Base-by-base conservation (phyloP, 2,797 vertebrate genomes). In the Merluccius polli region DNA sequence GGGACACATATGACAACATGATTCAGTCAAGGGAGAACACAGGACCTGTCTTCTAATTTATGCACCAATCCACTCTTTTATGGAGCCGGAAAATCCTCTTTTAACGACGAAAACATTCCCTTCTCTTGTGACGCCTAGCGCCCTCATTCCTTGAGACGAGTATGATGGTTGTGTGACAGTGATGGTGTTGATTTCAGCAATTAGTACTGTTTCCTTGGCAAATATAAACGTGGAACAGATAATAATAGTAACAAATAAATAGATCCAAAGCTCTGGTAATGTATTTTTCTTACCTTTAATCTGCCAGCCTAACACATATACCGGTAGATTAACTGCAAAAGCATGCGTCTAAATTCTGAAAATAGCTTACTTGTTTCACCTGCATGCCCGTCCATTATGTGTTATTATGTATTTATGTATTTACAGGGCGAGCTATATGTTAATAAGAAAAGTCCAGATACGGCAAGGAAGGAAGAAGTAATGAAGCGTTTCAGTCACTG, bases 21-120 rank as follows among this genome's bases (percentile, higher is more conserved):
- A 44, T 16, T 16, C 41, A 13, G 41, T 12, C 12, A 16, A 13
- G 41, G 84, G 88, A 87, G 89, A 90, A 88, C 84, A 84, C 79
- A 74, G 52, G 70, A 84, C 80, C 79, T 79, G 87, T 82, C 83
- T 38, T 83, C 85, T 85, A 77, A 63, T 85, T 81, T 81, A 77
- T 73, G 78, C 72, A 52, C 76, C 75, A 78, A 74, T 24, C 41
- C 77, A 83, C 16, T 63, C 31, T 83, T 79, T 77, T 77, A 48
- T 77, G 75, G 74, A 78, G 79, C 74, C 72, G 33, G 70, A 13
- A 48, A 71, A 70, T 85, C 83, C 75, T 78, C 73, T 18, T 48
- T 16, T 2, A 48, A 18, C 16, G 33, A 35, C 33, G 33, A 35
- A 35, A 35, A 44, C 21, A 52, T 16, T 4, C 48, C 13, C 18